phyloP scores from a whole-genome alignment of 1,140 invertebrate genomes.

The Phenacoccus solenopsis region DNA sequence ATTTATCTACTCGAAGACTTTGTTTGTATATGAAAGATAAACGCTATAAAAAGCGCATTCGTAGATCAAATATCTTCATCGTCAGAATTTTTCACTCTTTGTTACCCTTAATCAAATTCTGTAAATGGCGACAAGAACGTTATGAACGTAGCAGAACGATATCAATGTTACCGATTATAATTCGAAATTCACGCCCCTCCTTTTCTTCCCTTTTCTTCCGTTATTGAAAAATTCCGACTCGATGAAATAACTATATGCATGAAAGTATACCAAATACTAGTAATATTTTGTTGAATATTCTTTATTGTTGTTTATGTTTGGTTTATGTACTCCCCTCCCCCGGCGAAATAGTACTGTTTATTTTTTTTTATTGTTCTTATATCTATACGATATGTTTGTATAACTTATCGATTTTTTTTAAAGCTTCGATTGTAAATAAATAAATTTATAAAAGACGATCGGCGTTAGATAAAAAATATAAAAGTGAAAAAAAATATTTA shows the following conservation, averaged over 20 bases:
- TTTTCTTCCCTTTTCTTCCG: not conserved
- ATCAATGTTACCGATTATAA: not conserved
- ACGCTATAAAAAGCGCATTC: not conserved
- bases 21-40: not conserved
- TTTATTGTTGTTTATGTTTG: not conserved
- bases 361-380: not conserved
- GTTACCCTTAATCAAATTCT: not conserved
- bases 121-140: not conserved
- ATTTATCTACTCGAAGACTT: not conserved
- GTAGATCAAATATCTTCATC: not conserved
- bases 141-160: not conserved
- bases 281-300: not conserved
- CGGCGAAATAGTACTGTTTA: not conserved
- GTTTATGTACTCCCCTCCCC: too few species aligned
- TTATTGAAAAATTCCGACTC: too few species aligned
- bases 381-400: not conserved
- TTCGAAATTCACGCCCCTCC: not conserved
- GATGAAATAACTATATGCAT: not conserved
- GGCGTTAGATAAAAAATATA: too few species aligned
- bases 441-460: too few species aligned
- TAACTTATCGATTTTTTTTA: not conserved
- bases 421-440: not conserved
- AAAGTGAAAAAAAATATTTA: not conserved
- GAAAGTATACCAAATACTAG: not conserved
- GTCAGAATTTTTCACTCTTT: not conserved